These are phyloP conservation scores for Epinephelus coioides DNA, from an alignment of 2,797 vertebrate species.

Conservation along the genomic window DNA sequence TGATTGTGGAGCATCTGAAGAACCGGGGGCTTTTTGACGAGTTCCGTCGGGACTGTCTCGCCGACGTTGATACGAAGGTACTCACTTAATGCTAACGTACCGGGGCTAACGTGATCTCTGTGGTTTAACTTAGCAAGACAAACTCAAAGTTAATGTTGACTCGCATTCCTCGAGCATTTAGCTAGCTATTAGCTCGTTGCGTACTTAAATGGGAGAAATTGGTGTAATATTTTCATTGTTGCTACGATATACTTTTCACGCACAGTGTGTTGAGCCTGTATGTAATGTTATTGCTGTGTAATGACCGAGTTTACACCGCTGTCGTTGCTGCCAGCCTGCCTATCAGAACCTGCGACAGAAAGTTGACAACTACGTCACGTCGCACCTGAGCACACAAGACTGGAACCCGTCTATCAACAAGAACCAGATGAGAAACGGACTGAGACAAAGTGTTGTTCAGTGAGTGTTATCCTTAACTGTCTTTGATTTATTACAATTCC, in stretches of 20 bases:
- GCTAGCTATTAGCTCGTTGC: background rate
- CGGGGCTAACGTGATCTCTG: background rate
- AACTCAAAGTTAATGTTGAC: too few species aligned
- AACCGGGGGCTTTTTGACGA: conserved; percentile 96
- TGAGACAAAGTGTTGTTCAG: conserved; percentile 96
- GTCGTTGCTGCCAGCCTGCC: conserved; percentile 88
- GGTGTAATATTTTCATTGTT: background rate
- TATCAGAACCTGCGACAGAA: conserved; percentile 98
- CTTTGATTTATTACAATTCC: too few species aligned
- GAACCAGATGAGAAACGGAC: conserved; percentile 95
- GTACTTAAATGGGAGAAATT: too few species aligned
- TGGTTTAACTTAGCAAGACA: too few species aligned
- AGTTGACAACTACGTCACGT: conserved; percentile 97
- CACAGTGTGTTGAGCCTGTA: background rate
- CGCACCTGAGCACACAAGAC: conserved; percentile 96
- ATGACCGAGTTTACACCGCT: background rate
- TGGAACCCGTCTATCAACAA: conserved; percentile 98
- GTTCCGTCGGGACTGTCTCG: conserved; percentile 96
- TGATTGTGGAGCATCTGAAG: conserved; percentile 97
- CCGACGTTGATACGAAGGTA: conserved; percentile 98
- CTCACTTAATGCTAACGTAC: background rate
- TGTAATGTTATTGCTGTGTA: background rate
- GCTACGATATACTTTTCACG: too few species aligned
- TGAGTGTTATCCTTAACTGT: conserved; percentile 79
- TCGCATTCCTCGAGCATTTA: background rate